Base-by-base conservation (phyloP, 2,888 invertebrate species). In the Pharmacophagus antenor region DNA sequence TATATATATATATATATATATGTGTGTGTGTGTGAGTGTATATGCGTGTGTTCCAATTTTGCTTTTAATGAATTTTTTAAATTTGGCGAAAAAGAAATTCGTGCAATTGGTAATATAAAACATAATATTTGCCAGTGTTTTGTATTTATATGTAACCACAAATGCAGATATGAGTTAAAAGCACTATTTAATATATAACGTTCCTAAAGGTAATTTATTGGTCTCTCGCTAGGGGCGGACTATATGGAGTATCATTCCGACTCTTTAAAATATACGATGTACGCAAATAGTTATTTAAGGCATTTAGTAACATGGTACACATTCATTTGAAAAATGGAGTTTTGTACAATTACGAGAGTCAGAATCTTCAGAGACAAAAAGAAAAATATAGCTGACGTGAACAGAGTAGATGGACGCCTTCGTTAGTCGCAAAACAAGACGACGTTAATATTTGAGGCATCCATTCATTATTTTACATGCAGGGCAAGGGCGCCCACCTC, bases 401-500 rank as follows among this genome's bases (percentile, higher is more conserved):
- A 12, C 4, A 20, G 17, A 7, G 21, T 17, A 46, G 18, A 21
- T 21, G 46, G 47, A n/a, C 50, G 27, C 20, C 50, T 27, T 58
- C 21, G 27, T 51, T 51, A 51, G 51, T 51, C 50, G 46, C 25
- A n/a, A 42, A 56, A 58, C 31, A 23, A 48, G 23, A 31, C 31
- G 47, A 52, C 23, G 47, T n/a, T 44, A 25, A 44, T 50, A 42
- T 48, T 27, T 55, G 55, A 60, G 50, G 50, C 60, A 60, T 18
- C n/a, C 60, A 60, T 60, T 60, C 60, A 60, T 50, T 44, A 55
- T 31, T 59, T 37, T 31, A 41, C 54, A 42, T 49, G 48, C 17
- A 54, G 54, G 54, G 54, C 54, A 48, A 53, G 53, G 58, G 58
- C 54, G 58, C 53, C 54, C n/a, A 59, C 53, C 58, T 53, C 41